phyloP scores from a whole-genome alignment of 2,113 vertebrate genomes.

The Isurus oxyrinchus region DNA sequence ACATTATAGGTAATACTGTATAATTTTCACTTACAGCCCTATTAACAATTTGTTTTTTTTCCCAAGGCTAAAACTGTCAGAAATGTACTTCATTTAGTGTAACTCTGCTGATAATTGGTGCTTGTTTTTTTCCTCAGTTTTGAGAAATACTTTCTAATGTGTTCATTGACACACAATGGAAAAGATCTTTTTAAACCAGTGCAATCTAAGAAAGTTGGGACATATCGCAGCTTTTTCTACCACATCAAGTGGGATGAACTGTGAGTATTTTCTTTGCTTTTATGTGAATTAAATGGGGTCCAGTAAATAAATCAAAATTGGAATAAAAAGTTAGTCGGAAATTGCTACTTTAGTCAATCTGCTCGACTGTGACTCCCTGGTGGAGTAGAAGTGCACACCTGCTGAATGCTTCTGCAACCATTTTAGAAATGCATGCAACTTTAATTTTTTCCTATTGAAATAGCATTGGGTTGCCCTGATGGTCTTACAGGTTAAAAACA shows the following conservation, averaged over 20 bases:
- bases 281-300: neutral
- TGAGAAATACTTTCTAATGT: slow-evolving; percentile 93
- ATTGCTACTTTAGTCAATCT: neutral
- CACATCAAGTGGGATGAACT: slow-evolving; percentile 96
- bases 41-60: neutral
- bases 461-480: neutral
- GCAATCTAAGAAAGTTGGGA: slow-evolving; percentile 93
- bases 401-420: neutral
- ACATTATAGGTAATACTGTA: neutral
- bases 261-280: slow-evolving; percentile 63
- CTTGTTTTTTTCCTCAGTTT: slow-evolving; percentile 61
- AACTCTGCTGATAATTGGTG: neutral
- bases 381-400: neutral
- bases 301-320: neutral
- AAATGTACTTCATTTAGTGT: neutral
- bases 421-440: neutral
- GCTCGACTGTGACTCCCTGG: neutral
- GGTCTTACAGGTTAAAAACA: neutral
- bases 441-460: neutral
- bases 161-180: slow-evolving; percentile 86
- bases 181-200: slow-evolving; percentile 92
- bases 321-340: neutral
- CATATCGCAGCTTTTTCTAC: slow-evolving; percentile 93
- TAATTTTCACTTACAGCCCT: neutral
- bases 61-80: neutral